A percentile compares a stretch with the other conserved stretches of the same genome.
phyloP scores from a whole-genome alignment of 2,113 vertebrate species.

The Otus sunia region DNA sequence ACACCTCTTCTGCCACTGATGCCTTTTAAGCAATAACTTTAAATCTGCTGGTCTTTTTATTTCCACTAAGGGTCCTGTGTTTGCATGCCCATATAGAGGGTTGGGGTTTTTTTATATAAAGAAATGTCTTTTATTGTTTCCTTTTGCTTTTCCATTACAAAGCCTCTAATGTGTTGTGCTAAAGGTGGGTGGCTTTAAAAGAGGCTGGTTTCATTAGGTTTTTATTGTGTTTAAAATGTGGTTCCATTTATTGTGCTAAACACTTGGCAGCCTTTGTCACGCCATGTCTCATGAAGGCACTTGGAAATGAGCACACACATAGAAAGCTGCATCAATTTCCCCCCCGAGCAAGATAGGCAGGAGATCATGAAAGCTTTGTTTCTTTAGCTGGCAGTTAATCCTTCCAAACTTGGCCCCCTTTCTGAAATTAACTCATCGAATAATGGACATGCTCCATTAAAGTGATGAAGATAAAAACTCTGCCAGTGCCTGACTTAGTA shows the following conservation, averaged over 20 bases:
- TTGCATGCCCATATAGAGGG: background rate
- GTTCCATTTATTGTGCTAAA: slow-evolving; percentile 54
- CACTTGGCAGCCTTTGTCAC: slow-evolving; percentile 52
- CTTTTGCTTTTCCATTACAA: background rate
- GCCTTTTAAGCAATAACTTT: background rate
- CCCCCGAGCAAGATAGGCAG: slow-evolving; percentile 41
- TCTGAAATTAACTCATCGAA: slow-evolving; percentile 65
- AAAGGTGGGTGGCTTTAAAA: slow-evolving; percentile 57
- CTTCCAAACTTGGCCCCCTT: slow-evolving; percentile 49
- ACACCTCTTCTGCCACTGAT: background rate
- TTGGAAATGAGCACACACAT: slow-evolving; percentile 39
- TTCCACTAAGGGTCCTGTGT: background rate
- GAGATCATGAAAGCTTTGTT: slow-evolving; percentile 56
- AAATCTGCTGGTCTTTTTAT: background rate
- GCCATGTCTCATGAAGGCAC: slow-evolving; percentile 36
- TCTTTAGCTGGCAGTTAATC: slow-evolving; percentile 52
- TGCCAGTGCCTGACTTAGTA: slow-evolving; percentile 56
- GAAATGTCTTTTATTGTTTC: background rate
- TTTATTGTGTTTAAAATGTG: slow-evolving; percentile 58
- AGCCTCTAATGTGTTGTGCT: background rate
- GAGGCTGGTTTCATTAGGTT: slow-evolving; percentile 39
- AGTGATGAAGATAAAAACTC: slow-evolving; percentile 63
- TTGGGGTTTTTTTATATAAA: background rate
- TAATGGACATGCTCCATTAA: slow-evolving; percentile 65
- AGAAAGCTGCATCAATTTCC: slow-evolving; percentile 51